Conservation (phyloP, 2,113 vertebrate species). For the Odontophorus gujanensis region DNA sequence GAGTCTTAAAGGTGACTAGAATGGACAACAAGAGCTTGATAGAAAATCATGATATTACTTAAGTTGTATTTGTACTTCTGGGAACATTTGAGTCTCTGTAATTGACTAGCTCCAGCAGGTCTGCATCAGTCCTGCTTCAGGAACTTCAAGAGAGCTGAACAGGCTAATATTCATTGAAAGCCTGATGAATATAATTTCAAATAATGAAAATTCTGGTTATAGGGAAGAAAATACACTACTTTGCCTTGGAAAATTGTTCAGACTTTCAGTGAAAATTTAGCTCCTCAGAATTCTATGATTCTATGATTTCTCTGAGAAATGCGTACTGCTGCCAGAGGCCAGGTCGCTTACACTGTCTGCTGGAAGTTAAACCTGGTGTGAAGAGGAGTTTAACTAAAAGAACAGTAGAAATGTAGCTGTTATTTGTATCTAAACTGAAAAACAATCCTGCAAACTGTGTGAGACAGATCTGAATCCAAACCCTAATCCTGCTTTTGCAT, state of each 20-base stretch:
- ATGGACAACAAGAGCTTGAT: background rate
- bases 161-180: background rate
- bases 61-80: background rate
- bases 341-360: background rate
- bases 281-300: too few species aligned
- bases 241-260: background rate
- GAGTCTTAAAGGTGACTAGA: background rate
- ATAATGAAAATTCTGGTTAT: background rate
- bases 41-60: background rate
- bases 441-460: background rate
- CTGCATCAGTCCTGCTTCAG: background rate
- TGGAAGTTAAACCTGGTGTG: background rate
- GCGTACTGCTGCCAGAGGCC: background rate
- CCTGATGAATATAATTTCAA: background rate
- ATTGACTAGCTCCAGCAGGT: background rate
- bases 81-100: background rate
- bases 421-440: background rate
- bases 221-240: background rate
- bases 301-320: background rate
- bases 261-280: too few species aligned
- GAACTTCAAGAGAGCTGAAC: background rate
- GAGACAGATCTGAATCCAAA: background rate
- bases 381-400: background rate
- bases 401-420: background rate
- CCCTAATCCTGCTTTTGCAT: background rate